Conservation (phyloP, 2,113 vertebrate genomes). For the Cynocephalus volans region DNA sequence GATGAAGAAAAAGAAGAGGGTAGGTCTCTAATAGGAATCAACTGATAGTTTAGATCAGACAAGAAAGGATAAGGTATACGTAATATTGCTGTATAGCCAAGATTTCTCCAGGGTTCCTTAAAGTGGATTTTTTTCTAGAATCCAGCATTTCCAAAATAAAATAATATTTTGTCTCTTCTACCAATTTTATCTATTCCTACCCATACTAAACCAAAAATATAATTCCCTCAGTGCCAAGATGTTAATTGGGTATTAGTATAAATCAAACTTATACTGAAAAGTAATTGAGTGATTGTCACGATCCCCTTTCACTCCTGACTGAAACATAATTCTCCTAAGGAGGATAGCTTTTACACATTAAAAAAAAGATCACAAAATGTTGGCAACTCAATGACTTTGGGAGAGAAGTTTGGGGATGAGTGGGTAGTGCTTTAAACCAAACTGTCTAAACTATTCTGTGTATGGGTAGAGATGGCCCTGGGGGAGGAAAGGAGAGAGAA, state of each 20-base stretch:
- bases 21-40: not conserved
- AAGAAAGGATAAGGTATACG: not conserved
- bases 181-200: not conserved
- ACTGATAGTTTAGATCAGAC: not conserved
- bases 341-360: not conserved
- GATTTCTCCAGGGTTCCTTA: not conserved
- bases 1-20: not conserved
- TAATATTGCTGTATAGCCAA: not conserved
- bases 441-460: not conserved
- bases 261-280: constrained; percentile 1
- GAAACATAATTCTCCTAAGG: not conserved
- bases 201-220: not conserved
- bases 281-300: not conserved
- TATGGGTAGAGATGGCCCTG: not conserved
- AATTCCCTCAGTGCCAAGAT: not conserved
- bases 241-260: not conserved
- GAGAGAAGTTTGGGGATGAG: not conserved
- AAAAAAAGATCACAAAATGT: not conserved
- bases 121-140: not conserved
- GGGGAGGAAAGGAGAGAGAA: not conserved
- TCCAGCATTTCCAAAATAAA: not conserved
- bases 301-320: not conserved
- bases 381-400: not conserved
- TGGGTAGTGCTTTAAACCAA: not conserved
- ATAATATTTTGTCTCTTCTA: not conserved